These are phyloP conservation scores for Carcharodon carcharias DNA, from an alignment of 2,797 vertebrate genomes.

Conservation along the genomic window DNA sequence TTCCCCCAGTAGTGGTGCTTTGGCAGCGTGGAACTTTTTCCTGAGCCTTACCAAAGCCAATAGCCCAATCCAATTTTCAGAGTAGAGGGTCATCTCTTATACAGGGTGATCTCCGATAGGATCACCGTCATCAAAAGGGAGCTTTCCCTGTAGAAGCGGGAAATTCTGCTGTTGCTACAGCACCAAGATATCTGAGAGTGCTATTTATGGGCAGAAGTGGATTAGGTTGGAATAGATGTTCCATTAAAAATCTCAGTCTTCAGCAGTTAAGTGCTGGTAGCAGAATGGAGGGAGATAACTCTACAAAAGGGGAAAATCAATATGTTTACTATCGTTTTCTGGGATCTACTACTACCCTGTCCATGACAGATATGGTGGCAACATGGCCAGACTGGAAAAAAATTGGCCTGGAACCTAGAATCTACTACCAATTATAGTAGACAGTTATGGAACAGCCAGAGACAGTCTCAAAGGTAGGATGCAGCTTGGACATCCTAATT, in stretches of 20 bases:
- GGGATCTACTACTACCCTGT: neutral
- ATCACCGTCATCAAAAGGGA: too few species aligned
- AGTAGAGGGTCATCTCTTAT: neutral
- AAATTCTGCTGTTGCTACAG: neutral
- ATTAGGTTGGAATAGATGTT: too few species aligned
- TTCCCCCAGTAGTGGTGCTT: neutral
- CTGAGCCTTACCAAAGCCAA: neutral
- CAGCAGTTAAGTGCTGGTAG: neutral
- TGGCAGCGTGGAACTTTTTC: neutral
- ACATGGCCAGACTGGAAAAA: too few species aligned
- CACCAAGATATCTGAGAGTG: too few species aligned
- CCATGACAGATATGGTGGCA: too few species aligned
- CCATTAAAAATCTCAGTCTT: too few species aligned
- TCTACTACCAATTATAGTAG: neutral
- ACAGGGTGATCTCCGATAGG: neutral
- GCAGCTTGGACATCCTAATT: neutral
- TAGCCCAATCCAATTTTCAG: too few species aligned
- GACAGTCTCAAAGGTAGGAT: neutral
- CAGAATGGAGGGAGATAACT: neutral
- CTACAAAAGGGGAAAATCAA: neutral
- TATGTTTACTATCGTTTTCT: neutral
- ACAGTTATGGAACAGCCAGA: neutral
- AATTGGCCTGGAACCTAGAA: neutral
- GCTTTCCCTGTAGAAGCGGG: neutral
- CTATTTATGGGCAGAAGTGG: too few species aligned